phyloP scores from a whole-genome alignment of 2,888 invertebrate genomes.

The Phaedon cochleariae region DNA sequence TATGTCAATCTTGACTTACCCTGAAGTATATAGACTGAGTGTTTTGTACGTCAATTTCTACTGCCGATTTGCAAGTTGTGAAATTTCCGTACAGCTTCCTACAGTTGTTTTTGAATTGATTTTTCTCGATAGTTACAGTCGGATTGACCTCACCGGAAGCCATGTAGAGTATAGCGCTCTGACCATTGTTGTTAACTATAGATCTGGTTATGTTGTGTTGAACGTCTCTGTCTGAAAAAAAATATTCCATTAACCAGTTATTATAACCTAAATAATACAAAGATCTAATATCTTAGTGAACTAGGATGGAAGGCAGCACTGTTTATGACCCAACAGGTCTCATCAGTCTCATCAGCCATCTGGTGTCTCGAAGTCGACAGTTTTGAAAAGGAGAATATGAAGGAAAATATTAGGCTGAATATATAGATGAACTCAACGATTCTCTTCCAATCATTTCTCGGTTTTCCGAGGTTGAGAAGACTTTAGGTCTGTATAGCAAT shows the following conservation, averaged over 20 bases:
- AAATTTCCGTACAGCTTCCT: conserved; percentile 93
- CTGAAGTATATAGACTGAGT: conserved; percentile 87
- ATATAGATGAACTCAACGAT: too few relatives aligned
- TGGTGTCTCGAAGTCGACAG: too few relatives aligned
- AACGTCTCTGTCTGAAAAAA: conserved; percentile 81
- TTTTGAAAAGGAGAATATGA: too few relatives aligned
- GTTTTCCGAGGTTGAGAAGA: too few relatives aligned
- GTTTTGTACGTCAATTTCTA: conserved; percentile 91
- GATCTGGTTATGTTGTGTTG: conserved; percentile 90
- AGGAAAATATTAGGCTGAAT: too few relatives aligned
- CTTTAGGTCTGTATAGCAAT: too few relatives aligned
- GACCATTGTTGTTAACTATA: conserved; percentile 80
- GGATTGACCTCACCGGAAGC: conserved; percentile 97
- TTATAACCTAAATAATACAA: too few relatives aligned
- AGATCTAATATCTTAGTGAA: too few relatives aligned
- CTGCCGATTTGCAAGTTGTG: conserved; percentile 85
- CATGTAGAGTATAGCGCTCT: conserved; percentile 87
- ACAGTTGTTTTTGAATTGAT: conserved; percentile 88
- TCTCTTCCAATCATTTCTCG: too few relatives aligned
- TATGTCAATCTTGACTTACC: conserved; percentile 68
- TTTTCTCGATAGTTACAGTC: conserved; percentile 84
- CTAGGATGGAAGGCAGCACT: too few relatives aligned
- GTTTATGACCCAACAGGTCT: too few relatives aligned
- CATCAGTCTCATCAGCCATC: too few relatives aligned
- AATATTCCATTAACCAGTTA: background rate